These are phyloP conservation scores for Taeniopygia guttata DNA, from an alignment of 2,797 vertebrate species.

Conservation along the genomic window DNA sequence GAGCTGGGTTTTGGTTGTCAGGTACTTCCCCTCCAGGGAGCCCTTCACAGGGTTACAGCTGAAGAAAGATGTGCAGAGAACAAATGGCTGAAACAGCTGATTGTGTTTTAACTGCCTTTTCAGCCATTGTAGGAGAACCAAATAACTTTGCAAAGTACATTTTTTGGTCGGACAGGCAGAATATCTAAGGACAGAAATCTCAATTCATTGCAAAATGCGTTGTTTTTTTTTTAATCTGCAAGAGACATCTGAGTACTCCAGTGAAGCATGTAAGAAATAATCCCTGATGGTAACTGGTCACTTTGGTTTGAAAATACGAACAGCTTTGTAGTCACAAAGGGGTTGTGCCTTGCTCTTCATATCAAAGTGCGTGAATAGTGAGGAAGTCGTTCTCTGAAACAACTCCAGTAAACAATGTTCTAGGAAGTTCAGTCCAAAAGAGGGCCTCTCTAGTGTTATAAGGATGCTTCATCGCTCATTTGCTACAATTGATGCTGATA, in stretches of 20 bases:
- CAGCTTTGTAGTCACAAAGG: neutral
- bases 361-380: accelerated
- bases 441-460: accelerated
- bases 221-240: neutral
- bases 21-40: neutral
- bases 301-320: neutral
- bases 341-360: neutral
- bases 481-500: neutral
- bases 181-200: neutral
- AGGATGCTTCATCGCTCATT: neutral
- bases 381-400: neutral
- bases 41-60: neutral
- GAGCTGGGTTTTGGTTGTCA: neutral
- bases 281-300: neutral
- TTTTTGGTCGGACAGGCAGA: neutral
- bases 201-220: neutral
- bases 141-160: neutral
- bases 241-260: neutral
- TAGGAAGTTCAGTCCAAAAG: neutral
- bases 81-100: neutral
- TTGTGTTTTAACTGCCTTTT: neutral
- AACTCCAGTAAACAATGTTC: neutral
- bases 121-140: neutral
- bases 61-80: neutral
- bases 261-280: neutral